Base-by-base conservation (phyloP, 2,888 invertebrate species). In the Agriopis marginaria region DNA sequence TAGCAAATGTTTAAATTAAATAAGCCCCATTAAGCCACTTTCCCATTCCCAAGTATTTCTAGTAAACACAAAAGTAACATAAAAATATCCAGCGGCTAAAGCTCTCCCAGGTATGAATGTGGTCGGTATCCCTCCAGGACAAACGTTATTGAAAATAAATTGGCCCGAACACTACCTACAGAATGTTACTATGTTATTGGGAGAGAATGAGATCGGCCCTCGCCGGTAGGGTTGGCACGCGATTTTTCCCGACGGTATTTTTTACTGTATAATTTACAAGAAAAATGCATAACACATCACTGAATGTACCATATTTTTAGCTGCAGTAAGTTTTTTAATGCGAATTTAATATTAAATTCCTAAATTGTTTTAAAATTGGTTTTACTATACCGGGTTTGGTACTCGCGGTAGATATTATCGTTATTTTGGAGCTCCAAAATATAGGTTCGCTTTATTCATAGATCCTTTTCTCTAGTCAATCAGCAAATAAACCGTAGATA, bases 61-160 rank as follows among this genome's bases (percentile, higher is more conserved):
- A 42, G 8, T 55, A 55, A 42, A 55, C 42, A 55, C 14, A 14
- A 14, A 55, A 56, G 44, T 44, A 56, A 23, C 32, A 42, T 23
- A 59, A 8, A 23, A 7, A 40, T 60, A 39, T 6, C 14, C 17
- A 17, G 6, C 61, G 23, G 17, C 61, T 65, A 23, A 44, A 51
- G 53, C 17, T 12, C 32, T 47, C 42, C 42, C 50, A 62, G 67
- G 62, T 67, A 66, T 66, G 63, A 56, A 23, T 49, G 32, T 17
- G 58, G 59, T 56, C 61, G 60, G 63, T 53, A 55, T 66, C 63
- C 70, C 66, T 68, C 70, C 68, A 66, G 66, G 64, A 74, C 75
- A 72, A 75, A 72, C 72, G 76, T 76, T 77, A 77, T 77, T 75
- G 77, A 71, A 77, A 77, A 75, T 77, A 77, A 77, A 77, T 77